Evolutionary conservation across 2,113 vertebrate genomes (phyloP).

Genomic region (Equus quagga): DNA sequence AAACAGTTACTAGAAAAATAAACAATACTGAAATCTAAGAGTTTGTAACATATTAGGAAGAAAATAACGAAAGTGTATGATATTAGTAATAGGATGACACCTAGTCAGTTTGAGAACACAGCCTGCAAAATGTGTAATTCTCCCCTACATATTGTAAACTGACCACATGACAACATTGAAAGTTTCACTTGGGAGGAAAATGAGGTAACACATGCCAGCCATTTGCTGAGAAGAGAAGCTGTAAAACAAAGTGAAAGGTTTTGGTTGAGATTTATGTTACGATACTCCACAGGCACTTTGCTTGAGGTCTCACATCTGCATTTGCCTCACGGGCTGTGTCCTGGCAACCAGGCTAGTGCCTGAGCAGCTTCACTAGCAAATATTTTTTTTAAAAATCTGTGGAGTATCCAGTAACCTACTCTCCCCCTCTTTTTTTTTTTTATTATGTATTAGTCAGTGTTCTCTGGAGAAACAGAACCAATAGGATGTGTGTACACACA

Average conservation of each 20-base stretch:
- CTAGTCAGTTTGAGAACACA: constrained; percentile 21
- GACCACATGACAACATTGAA: constrained; percentile 39
- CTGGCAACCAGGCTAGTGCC: background rate
- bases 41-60: constrained; percentile 19
- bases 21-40: background rate
- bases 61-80: constrained; percentile 7
- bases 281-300: constrained; percentile 3
- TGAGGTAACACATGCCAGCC: background rate
- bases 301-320: background rate
- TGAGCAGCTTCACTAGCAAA: background rate
- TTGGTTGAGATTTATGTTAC: constrained; percentile 45
- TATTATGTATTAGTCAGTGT: background rate
- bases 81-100: constrained; percentile 42
- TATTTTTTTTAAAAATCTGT: background rate
- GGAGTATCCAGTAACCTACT: background rate
- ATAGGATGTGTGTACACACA: background rate
- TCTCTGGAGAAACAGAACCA: background rate
- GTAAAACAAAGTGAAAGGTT: constrained; percentile 41
- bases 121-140: constrained; percentile 50
- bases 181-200: constrained; percentile 55
- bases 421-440: background rate
- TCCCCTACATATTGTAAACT: constrained; percentile 20
- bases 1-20: background rate
- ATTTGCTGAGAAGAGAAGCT: constrained; percentile 40
- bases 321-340: background rate